Conservation (phyloP, 1,140 invertebrate species). For the Pseudomyrmex dendroicus region DNA sequence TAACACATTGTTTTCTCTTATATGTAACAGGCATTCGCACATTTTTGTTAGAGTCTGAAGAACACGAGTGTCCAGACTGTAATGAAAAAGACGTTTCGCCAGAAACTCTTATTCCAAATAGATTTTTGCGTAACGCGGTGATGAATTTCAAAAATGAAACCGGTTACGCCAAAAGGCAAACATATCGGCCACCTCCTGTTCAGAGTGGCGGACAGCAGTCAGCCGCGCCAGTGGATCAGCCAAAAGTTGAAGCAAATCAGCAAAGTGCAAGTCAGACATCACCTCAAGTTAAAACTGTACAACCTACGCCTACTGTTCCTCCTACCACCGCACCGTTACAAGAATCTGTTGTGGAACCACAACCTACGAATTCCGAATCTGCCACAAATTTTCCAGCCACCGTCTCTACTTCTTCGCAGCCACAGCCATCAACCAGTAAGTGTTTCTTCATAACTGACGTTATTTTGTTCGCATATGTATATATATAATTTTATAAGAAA, state of each 20-base stretch:
- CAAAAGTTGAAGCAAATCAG: constrained; percentile 67
- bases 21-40: constrained; percentile 91
- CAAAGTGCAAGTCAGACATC: constrained; percentile 46
- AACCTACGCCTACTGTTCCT: constrained; percentile 9
- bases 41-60: constrained; percentile 95
- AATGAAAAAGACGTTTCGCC: constrained; percentile 96
- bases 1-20: constrained; percentile 37
- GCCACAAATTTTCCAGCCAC: constrained; percentile 34
- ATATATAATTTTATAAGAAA: constrained; percentile 10
- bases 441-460: constrained; percentile 37
- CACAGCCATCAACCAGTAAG: constrained; percentile 68
- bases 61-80: constrained; percentile 97
- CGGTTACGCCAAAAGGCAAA: constrained; percentile 88
- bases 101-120: constrained; percentile 96
- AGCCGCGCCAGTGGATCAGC: constrained; percentile 55
- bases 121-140: constrained; percentile 95
- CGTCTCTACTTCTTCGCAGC: constrained; percentile 38
- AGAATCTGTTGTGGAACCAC: constrained; percentile 62
- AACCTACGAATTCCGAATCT: constrained; percentile 57
- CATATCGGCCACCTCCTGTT: constrained; percentile 70
- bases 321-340: constrained; percentile 50
- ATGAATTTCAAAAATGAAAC: constrained; percentile 95
- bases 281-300: constrained; percentile 55
- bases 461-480: not conserved
- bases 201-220: constrained; percentile 70